Conservation (phyloP, 2,888 invertebrate genomes). For the Ophraella communa region DNA sequence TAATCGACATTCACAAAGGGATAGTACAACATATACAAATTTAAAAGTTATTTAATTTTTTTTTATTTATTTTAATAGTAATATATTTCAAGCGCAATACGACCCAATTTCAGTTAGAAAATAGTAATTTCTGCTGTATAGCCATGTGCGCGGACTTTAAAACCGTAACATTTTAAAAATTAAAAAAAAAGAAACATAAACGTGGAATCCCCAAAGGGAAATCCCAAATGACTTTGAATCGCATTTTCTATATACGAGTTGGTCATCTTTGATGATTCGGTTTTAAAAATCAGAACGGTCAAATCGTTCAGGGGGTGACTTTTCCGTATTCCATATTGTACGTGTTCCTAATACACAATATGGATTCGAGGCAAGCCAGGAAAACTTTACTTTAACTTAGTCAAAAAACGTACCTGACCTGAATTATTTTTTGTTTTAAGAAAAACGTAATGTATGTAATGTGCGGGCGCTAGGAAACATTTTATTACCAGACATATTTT, state of each 20-base stretch:
- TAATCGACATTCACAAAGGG: no score
- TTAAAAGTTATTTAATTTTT: no score
- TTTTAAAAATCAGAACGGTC: constrained; percentile 20
- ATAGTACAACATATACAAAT: no score
- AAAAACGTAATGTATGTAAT: neutral
- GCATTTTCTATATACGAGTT: neutral
- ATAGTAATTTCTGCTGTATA: no score
- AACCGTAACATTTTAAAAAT: neutral
- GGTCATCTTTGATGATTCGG: constrained; percentile 15
- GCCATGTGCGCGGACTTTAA: neutral
- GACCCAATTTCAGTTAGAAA: no score
- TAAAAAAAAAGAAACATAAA: neutral
- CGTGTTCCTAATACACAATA: constrained; percentile 20
- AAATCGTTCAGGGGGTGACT: constrained; percentile 3
- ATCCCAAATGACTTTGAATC: constrained; percentile 1
- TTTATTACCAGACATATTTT: neutral
- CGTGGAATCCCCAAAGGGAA: neutral
- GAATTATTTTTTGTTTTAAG: neutral
- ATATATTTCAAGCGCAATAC: no score
- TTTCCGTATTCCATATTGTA: constrained; percentile 18
- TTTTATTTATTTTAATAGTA: no score
- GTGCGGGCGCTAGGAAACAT: neutral
- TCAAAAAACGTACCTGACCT: constrained; percentile 23
- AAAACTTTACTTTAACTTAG: constrained; percentile 23
- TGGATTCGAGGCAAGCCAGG: constrained; percentile 14